Evolutionary conservation across 2,113 vertebrate species (phyloP).

Genomic region (Zapornia atra): DNA sequence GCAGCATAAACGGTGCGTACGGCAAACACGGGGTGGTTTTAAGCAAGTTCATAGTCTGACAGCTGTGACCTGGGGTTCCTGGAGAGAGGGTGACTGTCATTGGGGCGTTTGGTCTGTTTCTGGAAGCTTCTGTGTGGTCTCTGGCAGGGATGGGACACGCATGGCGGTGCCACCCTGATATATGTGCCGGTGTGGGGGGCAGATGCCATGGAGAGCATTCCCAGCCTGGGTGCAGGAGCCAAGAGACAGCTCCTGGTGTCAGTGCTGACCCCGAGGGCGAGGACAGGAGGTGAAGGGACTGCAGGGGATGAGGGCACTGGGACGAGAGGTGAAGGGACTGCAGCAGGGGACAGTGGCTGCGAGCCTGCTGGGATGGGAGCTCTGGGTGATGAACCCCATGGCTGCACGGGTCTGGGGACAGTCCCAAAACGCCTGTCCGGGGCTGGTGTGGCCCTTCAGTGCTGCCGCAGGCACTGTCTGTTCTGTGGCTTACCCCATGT

Average conservation of each 20-base stretch:
- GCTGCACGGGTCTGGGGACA: neutral
- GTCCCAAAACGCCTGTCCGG: accelerated
- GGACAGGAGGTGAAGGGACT: neutral
- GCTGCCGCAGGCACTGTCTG: neutral
- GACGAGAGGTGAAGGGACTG: neutral
- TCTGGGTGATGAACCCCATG: neutral
- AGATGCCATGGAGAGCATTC: neutral
- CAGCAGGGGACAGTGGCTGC: neutral
- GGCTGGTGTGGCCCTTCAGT: accelerated
- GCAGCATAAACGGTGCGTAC: accelerated
- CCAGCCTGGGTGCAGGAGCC: neutral
- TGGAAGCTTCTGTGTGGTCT: neutral
- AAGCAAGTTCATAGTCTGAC: neutral
- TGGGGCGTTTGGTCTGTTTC: neutral
- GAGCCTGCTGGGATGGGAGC: neutral
- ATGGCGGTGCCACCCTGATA: neutral
- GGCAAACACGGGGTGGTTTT: neutral
- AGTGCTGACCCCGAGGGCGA: neutral
- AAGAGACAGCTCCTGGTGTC: neutral
- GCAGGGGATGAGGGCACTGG: neutral
- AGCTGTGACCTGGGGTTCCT: neutral
- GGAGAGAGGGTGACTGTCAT: neutral
- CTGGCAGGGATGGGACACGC: neutral
- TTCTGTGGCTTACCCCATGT: accelerated
- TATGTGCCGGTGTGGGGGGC: neutral